phyloP scores from a whole-genome alignment of 2,113 vertebrate genomes.

The Chionomys nivalis region DNA sequence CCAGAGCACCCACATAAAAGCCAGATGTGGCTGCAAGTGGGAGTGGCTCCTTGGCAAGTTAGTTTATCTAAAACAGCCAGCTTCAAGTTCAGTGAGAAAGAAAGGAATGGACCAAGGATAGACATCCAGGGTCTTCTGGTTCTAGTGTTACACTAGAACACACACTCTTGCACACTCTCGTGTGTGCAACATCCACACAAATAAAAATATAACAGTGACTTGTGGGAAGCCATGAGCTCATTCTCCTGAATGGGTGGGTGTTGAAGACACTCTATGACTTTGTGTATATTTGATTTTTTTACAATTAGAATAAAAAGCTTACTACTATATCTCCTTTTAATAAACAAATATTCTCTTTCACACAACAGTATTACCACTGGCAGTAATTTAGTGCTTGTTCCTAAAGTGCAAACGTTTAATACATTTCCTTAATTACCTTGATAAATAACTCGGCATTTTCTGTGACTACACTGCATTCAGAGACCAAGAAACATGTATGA shows the following conservation, averaged over 20 bases:
- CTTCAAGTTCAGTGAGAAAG: too few relatives aligned
- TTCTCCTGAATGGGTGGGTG: background rate
- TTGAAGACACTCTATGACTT: background rate
- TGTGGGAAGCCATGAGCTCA: background rate
- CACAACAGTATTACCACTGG: constrained; percentile 16
- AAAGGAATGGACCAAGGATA: too few relatives aligned
- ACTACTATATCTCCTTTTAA: constrained; percentile 27
- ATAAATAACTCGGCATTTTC: constrained; percentile 51
- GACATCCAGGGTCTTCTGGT: too few relatives aligned
- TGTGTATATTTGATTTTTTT: background rate
- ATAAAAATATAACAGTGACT: background rate
- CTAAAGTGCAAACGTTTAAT: constrained; percentile 60
- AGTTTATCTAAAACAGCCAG: too few relatives aligned
- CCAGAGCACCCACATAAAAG: background rate
- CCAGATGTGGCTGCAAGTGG: too few relatives aligned
- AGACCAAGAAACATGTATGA: constrained; percentile 45
- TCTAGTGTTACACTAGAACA: too few relatives aligned
- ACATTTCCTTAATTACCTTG: constrained; percentile 44
- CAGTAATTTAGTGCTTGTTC: constrained; percentile 39
- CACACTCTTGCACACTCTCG: background rate
- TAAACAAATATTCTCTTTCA: constrained; percentile 58
- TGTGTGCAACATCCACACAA: background rate
- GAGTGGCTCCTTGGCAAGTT: background rate
- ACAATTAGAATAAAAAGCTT: background rate
- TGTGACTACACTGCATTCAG: background rate